Evolutionary conservation across 2,797 vertebrate species (phyloP).

Genomic region (Echeneis naucrates): DNA sequence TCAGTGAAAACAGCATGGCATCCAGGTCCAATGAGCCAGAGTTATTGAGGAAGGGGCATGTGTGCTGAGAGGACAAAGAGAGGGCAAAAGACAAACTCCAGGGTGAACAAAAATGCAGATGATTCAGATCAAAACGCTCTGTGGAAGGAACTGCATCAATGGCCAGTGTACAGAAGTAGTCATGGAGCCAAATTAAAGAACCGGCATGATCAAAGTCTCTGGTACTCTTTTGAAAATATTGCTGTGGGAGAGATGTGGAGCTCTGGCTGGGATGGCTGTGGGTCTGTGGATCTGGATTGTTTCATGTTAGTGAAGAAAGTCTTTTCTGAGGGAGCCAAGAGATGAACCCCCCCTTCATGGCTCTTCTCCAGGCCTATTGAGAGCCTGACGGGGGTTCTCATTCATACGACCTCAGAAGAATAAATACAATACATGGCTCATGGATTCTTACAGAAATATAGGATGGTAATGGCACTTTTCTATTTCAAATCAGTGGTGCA

Average conservation of each 20-base stretch:
- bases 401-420: slow-evolving; percentile 42
- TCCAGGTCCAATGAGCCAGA: slow-evolving; percentile 60
- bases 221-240: slow-evolving; percentile 15
- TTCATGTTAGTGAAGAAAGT: slow-evolving; percentile 59
- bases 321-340: slow-evolving; percentile 48
- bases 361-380: slow-evolving; percentile 37
- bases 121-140: slow-evolving; percentile 22
- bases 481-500: neutral
- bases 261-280: slow-evolving; percentile 32
- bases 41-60: slow-evolving; percentile 11
- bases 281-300: slow-evolving; percentile 61
- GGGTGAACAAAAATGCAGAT: slow-evolving; percentile 14
- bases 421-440: slow-evolving; percentile 18
- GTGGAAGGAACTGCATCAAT: slow-evolving; percentile 15
- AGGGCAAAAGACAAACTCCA: neutral
- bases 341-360: slow-evolving; percentile 29
- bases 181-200: slow-evolving; percentile 24
- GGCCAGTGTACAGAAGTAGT: neutral
- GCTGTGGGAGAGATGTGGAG: too few relatives aligned
- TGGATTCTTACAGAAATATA: slow-evolving; percentile 29
- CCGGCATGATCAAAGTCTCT: slow-evolving; percentile 24
- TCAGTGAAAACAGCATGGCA: slow-evolving; percentile 73
- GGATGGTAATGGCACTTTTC: slow-evolving; percentile 1
- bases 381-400: slow-evolving; percentile 40
- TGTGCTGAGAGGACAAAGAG: neutral